Evolutionary conservation across 2,888 invertebrate genomes (phyloP), one percentile per base, ranked within the genome.

Genomic region (Tipula lateralis): DNA sequence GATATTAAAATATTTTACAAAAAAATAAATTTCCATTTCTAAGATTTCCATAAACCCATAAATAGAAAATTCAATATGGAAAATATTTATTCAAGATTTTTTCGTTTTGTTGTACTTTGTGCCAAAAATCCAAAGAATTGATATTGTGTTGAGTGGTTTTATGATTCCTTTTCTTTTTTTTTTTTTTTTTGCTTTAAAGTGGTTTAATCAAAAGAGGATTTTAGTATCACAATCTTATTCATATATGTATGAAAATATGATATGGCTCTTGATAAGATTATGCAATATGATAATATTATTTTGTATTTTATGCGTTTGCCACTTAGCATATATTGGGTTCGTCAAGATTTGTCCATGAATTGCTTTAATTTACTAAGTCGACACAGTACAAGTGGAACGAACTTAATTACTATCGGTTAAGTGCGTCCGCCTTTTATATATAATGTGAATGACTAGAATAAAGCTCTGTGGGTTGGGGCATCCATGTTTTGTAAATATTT

Each of bases 171-270:
- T 16, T 44, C 16, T 44, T 16, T 16, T 44, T 16, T 16, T 39
- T 39, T 2, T 44, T n/a, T 19, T 24, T 66, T 24, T 66, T 66
- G 66, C 66, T 66, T 66, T 24, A 66, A 66, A 66, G 66, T 66
- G 66, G 66, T 66, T 66, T 66, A 66, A 66, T 66, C 66, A 66
- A 66, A 66, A 66, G 66, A 66, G 66, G 66, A 66, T 66, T 66
- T 66, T 66, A 66, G 66, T 66, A 66, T 66, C 2, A 66, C 66
- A 66, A 66, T 66, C 66, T 24, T 66, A 66, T 50, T 44, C 39
- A 50, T 50, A 50, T 50, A 50, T 50, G 39, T 50, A 50, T 50
- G 66, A 66, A 24, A 19, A 66, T 24, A 66, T 66, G 24, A 66
- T 66, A 66, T 66, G 24, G 66, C 66, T 66, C 24, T 66, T 66